Base-by-base conservation (phyloP, 2,797 vertebrate species). In the Manis javanica region DNA sequence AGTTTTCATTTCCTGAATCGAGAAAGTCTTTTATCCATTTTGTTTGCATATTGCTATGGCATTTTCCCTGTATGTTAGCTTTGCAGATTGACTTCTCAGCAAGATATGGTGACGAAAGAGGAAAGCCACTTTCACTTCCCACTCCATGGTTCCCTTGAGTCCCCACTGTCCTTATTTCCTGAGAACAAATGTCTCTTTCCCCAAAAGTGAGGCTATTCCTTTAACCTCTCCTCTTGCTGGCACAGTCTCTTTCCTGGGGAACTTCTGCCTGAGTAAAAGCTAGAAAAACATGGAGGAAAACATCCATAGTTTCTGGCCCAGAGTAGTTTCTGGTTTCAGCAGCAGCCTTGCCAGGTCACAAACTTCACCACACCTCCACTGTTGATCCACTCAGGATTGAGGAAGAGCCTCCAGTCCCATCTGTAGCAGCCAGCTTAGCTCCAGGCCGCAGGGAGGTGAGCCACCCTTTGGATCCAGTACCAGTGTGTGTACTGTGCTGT, bases 1-100 rank as follows among this genome's bases (percentile, higher is more conserved):
- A 85, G 24, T 92, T 86, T 91, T 81, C 68, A 78, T 53, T 94
- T 94, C 94, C 49, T 87, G 29, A 90, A 64, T 4, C 66, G 31
- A 93, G 51, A 63, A 94, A 68, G 61, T 61, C 10, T 13, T 74
- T 93, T 92, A 51, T 42, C n/a, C 29, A 34, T 83, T 96, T 75
- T 18, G 59, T 68, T 77, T 85, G 46, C 31, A 2, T 64, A 12
- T 69, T 61, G 6, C 57, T 72, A 3, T 7, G 24, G 39, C 6
- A 21, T 78, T 75, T 95, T 85, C 46, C 75, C 55, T 57, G 18
- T 2, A 1, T 3, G 2, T 77, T 66, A 51, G 18, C 57, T 42
- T 23, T 61, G 86, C 5, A 39, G 57, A 83, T 19, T 63, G 49
- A 83, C 55, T 81, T 79, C 49, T 77, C 90, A 77, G 31, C 46